These are phyloP conservation scores for Mycteria americana DNA, from an alignment of 2,797 vertebrate species.

Conservation along the genomic window DNA sequence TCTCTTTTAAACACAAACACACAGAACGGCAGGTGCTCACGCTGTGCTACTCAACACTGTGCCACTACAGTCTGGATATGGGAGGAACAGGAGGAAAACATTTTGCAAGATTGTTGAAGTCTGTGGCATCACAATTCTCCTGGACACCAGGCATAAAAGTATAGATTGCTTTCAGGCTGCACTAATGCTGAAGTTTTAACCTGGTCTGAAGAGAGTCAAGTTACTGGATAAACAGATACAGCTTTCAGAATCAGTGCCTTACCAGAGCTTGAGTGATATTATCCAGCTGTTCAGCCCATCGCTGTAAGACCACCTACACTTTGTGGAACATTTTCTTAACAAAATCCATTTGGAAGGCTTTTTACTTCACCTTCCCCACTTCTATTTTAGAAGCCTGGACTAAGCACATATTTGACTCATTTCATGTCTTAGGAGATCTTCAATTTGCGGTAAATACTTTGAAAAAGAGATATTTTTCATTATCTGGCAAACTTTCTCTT, in stretches of 20 bases:
- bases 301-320: neutral
- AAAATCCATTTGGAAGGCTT: neutral
- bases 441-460: neutral
- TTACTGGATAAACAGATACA: neutral
- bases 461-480: neutral
- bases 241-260: neutral
- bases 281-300: neutral
- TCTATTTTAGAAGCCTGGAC: neutral
- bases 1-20: neutral
- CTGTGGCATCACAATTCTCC: neutral
- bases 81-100: accelerated
- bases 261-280: neutral
- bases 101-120: neutral
- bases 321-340: neutral
- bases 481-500: neutral
- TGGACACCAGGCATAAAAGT: neutral
- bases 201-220: neutral
- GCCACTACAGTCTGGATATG: neutral
- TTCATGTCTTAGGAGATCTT: neutral
- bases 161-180: neutral
- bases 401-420: neutral
- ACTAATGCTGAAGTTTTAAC: neutral
- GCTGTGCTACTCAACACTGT: accelerated
- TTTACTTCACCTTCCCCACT: neutral
- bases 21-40: neutral